Base-by-base conservation (phyloP, 2,113 vertebrate species). In the Rhinolophus sinicus region DNA sequence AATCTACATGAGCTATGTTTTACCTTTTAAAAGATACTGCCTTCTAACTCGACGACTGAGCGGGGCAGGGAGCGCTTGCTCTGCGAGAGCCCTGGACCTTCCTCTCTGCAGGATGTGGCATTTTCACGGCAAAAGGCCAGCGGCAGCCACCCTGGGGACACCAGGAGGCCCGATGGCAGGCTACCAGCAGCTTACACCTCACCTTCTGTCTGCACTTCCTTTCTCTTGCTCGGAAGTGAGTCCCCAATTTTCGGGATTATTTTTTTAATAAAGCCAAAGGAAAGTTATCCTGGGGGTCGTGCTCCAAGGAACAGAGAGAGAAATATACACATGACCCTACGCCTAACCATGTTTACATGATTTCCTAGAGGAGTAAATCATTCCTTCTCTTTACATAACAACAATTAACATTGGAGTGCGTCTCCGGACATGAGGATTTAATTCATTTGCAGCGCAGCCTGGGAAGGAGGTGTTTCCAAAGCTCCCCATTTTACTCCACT, bases 1-100 rank as follows among this genome's bases (percentile, higher is more conserved):
- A 85, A 91, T 95, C 91, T 92, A 80, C 77, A 73, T 18, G 84
- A 76, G 67, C 93, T 92, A 7, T 96, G 97, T 97, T 98, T 98
- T 30, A 84, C 22, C 16, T 96, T 78, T 87, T 95, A 72, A 95
- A 97, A 98, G 33, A 7, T n/a, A 19, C 5, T 93, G 67, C 52
- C 76, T 97, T 96, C 40, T 93, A 65, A n/a, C 38, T 14, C 93
- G 75, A 92, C 28, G 26, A 22, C 50, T 58, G 6, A 26, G 52
- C 22, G 89, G 33, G 47, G n/a, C 58, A 15, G 76, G 38, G 38
- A 11, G 3, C 30, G 9, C 75, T 3, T 83, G 3, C 26, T 33
- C 47, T 5, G 0, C 0, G 1, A 3, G 38, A 6, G 14, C 35
- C 54, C 35, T 26, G 62, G 75, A 12, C 2, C 19, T 38, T 50